These are phyloP conservation scores for Urechis unicinctus DNA, from an alignment of 2,888 invertebrate genomes.

Conservation along the genomic window DNA sequence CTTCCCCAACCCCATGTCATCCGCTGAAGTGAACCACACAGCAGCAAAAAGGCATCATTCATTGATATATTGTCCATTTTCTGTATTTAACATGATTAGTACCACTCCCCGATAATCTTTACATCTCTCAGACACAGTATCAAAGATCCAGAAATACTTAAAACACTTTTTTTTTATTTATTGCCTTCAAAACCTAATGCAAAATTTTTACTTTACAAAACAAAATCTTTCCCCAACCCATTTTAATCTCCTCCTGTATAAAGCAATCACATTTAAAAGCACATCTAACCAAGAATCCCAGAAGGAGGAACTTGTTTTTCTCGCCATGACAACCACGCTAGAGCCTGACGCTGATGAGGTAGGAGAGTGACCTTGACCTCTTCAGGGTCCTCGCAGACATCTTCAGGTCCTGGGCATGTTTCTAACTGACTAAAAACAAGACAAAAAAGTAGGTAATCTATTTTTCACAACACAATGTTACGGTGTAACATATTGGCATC, in stretches of 20 bases:
- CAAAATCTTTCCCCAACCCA: not conserved
- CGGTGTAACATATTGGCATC: no score
- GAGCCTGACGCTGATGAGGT: conserved; percentile 77
- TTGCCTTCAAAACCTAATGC: not conserved
- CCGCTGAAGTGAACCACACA: conserved; percentile 48
- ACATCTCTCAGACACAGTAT: no score
- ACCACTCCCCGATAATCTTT: no score
- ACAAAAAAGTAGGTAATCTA: no score
- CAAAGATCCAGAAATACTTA: no score
- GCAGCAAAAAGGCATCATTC: no score
- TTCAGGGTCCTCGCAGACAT: conserved; percentile 51
- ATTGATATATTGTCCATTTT: no score
- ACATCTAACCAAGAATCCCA: conserved; percentile 69
- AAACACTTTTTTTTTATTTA: no score
- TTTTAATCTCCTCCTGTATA: no score
- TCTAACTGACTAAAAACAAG: conserved; percentile 36
- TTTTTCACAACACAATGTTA: no score
- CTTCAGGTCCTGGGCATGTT: conserved; percentile 32
- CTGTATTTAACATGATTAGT: no score
- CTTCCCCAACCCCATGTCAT: conserved; percentile 56
- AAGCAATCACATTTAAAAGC: not conserved
- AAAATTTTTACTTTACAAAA: not conserved
- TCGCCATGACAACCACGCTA: conserved; percentile 84
- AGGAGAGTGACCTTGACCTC: conserved; percentile 66
- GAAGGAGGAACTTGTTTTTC: conserved; percentile 77